Percentiles rank a stretch among this genome's conserved stretches.
phyloP scores from a whole-genome alignment of 2,888 invertebrate genomes.

The Mylabris sibirica region DNA sequence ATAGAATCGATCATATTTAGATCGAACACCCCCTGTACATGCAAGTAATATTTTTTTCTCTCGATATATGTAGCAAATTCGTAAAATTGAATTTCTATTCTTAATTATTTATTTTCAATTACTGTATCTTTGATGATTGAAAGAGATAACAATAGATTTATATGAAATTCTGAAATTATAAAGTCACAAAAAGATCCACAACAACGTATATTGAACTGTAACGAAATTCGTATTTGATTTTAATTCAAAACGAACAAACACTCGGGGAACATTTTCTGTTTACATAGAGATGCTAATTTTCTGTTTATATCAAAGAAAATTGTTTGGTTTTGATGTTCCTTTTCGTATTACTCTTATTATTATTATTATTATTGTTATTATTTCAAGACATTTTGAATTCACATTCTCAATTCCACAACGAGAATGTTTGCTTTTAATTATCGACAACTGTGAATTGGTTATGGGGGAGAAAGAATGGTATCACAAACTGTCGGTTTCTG shows the following conservation, averaged over 20 bases:
- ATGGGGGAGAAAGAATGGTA: background rate
- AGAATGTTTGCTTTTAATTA: conserved; percentile 6
- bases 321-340: background rate
- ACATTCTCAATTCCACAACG: background rate
- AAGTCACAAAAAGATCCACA: background rate
- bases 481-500: background rate
- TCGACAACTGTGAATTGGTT: background rate
- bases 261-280: background rate
- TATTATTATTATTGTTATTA: background rate
- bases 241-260: background rate
- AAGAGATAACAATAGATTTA: background rate
- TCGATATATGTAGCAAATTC: too few relatives aligned
- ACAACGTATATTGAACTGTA: background rate
- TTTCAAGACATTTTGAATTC: background rate
- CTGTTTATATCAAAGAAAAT: conserved; percentile 1
- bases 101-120: background rate
- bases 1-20: too few relatives aligned
- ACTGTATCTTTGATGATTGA: background rate
- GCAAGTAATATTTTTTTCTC: too few relatives aligned
- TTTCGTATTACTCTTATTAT: background rate
- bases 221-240: background rate
- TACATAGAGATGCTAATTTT: conserved; percentile 8
- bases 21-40: too few relatives aligned
- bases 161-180: background rate
- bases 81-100: background rate